phyloP scores from a whole-genome alignment of 2,888 invertebrate species.

The Smittia sp. region DNA sequence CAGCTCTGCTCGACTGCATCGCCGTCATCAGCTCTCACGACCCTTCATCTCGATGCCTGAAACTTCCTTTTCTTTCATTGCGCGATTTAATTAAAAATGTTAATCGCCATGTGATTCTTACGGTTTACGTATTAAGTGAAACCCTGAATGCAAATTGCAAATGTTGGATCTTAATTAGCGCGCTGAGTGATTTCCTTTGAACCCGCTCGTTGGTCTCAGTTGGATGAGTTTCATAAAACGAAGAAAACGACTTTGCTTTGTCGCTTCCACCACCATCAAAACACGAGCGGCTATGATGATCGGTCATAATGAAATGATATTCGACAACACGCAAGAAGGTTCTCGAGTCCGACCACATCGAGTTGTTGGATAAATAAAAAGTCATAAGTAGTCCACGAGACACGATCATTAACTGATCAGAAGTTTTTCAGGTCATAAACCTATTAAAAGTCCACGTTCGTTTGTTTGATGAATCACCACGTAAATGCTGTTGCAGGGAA shows the following conservation, averaged over 20 bases:
- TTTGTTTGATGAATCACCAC: conserved; percentile 16
- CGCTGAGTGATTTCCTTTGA: conserved; percentile 21
- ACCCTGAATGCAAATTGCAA: conserved; percentile 8
- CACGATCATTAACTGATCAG: neutral
- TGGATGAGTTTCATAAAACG: neutral
- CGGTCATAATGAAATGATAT: conserved; percentile 13
- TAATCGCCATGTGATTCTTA: neutral
- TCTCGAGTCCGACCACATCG: neutral
- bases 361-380: neutral
- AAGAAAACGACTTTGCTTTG: neutral
- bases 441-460: conserved; percentile 15
- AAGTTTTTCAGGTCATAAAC: conserved; percentile 9
- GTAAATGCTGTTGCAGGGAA: neutral
- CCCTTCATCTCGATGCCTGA: no score
- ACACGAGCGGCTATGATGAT: neutral
- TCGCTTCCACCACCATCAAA: neutral
- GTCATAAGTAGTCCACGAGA: conserved; percentile 16
- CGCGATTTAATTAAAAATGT: neutral
- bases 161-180: conserved; percentile 8
- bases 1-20: no score
- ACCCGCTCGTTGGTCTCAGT: neutral
- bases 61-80: neutral
- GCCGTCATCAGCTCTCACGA: no score
- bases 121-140: neutral
- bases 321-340: neutral